Evolutionary conservation across 2,888 invertebrate genomes (phyloP), one percentile per base, ranked within the genome.

Genomic region (Synergus itoensis): DNA sequence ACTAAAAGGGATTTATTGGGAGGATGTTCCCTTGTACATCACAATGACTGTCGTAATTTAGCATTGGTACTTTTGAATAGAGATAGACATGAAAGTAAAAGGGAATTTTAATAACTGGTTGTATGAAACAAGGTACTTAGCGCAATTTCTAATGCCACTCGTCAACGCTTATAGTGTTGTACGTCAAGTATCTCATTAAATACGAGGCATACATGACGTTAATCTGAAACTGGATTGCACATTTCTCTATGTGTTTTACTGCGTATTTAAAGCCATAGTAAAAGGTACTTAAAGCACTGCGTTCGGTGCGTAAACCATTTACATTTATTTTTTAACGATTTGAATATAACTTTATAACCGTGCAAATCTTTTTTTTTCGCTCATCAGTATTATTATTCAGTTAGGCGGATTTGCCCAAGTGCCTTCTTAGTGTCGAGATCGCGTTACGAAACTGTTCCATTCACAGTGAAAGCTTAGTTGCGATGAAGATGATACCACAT

Each of bases 141-240:
- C 64, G 64, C 28, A 64, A 64, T 64, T 64, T 64, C 64, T 64
- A 64, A 64, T 64, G 64, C 40, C 28, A 64, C 64, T 64, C 64
- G 64, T 64, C 64, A 64, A 64, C 65, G n/a, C 65, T 65, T 65
- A 65, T 65, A 65, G 65, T 65, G 41, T 65, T 65, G 40, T 65
- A 65, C 65, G 65, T 65, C 65, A 65, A 65, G 40, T 65, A 41
- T 65, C 65, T 65, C 65, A 65, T 65, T 65, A 65, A 65, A 65
- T 65, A 65, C 65, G 65, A 65, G 65, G 41, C 40, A 40, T 65
- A 65, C 41, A 41, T 65, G 65, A 65, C 65, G 65, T 65, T 65
- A 65, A 65, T 65, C 65, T 65, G 65, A 41, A 65, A 65, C 65
- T 65, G 41, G 65, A 65, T 65, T 65, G 65, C 65, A 65, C 40